Base-by-base conservation (phyloP, 2,113 vertebrate species). In the Plotosus lineatus region DNA sequence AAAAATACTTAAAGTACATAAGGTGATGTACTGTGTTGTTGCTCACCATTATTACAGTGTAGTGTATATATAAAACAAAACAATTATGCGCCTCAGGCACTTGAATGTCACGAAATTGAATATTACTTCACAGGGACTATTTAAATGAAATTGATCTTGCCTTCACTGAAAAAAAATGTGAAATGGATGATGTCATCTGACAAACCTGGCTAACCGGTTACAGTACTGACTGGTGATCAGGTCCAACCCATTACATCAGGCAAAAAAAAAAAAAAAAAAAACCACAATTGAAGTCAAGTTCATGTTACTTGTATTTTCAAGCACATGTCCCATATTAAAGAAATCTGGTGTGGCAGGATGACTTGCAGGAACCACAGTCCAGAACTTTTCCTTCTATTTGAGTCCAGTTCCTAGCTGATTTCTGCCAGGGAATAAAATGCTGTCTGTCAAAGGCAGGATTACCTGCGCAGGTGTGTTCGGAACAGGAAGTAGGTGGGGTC, bases 191-290 rank as follows among this genome's bases (percentile, higher is more conserved):
- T 23, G 2, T 14, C 44, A 53, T n/a, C n/a, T n/a, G 71, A 38
- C 33, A 81, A 31, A 50, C 79, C 50, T 79, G 50, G 5, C 4
- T 12, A 56, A 77, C 80, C 51, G 58, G 80, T 82, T 77, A 21
- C 26, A 17, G 72, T 50, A 14, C 33, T 63, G 55, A 63, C 44
- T 23, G 23, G 60, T 69, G 50, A 53, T 68, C 15, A 11, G 19
- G 11, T 42, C 58, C 44, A 61, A 48, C 51, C 31, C 69, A 36
- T 69, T 53, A 8, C 21, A 60, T 28, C 38, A 10, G 26, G 7
- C 21, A 26, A 14, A 76, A 46, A 12, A 23, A n/a, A n/a, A n/a
- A n/a, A n/a, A n/a, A n/a, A n/a, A n/a, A n/a, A n/a, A n/a, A n/a
- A n/a, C n/a, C n/a, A n/a, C n/a, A n/a, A n/a, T n/a, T n/a, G n/a